Percentiles rank a stretch among this genome's conserved stretches.
These are phyloP conservation scores for Andrena cerasifolii DNA, from an alignment of 1,140 invertebrate species.

Conservation along the genomic window DNA sequence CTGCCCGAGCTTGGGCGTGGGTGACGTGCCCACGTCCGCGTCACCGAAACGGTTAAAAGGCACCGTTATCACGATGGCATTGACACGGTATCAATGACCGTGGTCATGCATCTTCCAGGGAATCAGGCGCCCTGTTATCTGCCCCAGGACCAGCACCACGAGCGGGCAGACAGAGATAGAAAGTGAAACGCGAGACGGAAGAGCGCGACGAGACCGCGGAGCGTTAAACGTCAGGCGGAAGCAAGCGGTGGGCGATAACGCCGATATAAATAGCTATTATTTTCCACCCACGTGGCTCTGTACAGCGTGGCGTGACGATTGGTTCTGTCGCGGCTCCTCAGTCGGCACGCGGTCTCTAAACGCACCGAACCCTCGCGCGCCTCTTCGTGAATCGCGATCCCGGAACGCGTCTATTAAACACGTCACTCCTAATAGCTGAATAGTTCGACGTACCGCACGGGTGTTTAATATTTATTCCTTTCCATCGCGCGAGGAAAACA, in stretches of 20 bases:
- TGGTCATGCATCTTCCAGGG: constrained; percentile 18
- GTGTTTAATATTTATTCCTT: no score
- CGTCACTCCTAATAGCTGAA: no score
- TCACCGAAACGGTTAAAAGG: background rate
- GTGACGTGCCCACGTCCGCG: background rate
- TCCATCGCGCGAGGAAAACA: no score
- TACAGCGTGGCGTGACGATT: constrained; percentile 36
- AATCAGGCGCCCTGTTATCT: constrained; percentile 16
- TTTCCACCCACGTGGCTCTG: constrained; percentile 45
- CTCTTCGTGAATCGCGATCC: background rate
- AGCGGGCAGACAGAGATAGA: background rate
- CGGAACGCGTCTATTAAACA: no score
- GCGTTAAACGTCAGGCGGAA: background rate
- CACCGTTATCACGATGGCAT: constrained; percentile 19
- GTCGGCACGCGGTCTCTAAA: constrained; percentile 1
- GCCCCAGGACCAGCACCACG: background rate
- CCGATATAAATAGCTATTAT: constrained; percentile 51
- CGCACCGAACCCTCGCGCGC: background rate
- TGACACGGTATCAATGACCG: constrained; percentile 16
- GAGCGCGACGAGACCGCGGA: constrained; percentile 6
- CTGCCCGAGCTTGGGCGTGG: background rate
- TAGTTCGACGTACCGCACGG: no score
- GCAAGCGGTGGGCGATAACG: constrained; percentile 29
- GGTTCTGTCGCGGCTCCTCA: constrained; percentile 15
- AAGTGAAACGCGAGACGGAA: background rate